Evolutionary conservation across 2,888 invertebrate genomes (phyloP), one percentile per base, ranked within the genome.

Genomic region (Lasioglossum calceatum): DNA sequence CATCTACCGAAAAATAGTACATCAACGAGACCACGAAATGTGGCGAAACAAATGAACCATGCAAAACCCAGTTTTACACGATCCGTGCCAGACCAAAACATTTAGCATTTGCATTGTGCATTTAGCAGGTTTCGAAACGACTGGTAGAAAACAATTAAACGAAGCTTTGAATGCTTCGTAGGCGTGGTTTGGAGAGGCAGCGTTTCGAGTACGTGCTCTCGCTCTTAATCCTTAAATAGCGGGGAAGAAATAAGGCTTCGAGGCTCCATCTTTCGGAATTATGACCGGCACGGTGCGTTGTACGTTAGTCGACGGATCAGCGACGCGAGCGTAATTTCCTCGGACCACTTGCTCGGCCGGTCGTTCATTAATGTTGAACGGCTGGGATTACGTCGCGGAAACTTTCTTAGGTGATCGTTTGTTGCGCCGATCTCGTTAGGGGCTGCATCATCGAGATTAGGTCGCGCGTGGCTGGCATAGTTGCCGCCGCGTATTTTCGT

Each of bases 351-450:
- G 72, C 72, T 44, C 67, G 32, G 16, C 19, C 61, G 39, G 77
- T 32, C 14, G 71, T 80, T 82, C 87, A 84, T 90, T 84, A 88
- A 87, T 90, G 85, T 85, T 74, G 77, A 75, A 44, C 54, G 54
- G 67, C 80, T 74, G 64, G 44, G 73, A 88, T 88, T 79, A 50
- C 64, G 71, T 72, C 39, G 74, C 64, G 71, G 19, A n/a, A 64
- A 58, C 42, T 75, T 77, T 58, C 77, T 47, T 39, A 19, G 36
- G n/a, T 23, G 67, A 70, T 73, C 81, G 77, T 77, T 70, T 44
- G 77, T 83, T 81, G 79, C 85, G 61, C 42, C 16, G 67, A 81
- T 79, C 79, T 89, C 79, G 77, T 82, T 86, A 86, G 77, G 77
- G 79, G 83, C 79, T 70, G 72, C 77, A 86, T 86, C 89, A 81